phyloP scores from a whole-genome alignment of 2,888 invertebrate species.

The Nowickia ferox region DNA sequence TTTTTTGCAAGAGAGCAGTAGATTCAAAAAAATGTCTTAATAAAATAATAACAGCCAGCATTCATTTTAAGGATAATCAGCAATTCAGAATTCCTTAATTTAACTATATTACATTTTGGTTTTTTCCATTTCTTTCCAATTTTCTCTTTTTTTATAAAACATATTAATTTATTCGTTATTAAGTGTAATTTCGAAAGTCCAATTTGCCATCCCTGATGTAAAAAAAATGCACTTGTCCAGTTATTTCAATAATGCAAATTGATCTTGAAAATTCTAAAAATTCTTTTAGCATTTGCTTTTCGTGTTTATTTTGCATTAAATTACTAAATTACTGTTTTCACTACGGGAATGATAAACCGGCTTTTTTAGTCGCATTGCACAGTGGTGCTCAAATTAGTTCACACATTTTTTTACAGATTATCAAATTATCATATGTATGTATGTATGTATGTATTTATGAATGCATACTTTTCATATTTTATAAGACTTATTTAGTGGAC shows the following conservation, averaged over 20 bases:
- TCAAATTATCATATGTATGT: background rate
- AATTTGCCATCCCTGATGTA: constrained; percentile 15
- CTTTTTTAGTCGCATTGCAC: background rate
- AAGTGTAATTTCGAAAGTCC: background rate
- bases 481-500: no score
- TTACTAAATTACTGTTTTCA: background rate
- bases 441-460: background rate
- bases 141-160: no score
- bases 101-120: no score
- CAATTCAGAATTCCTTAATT: no score
- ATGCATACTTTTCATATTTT: background rate
- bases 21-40: background rate
- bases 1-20: no score
- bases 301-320: background rate
- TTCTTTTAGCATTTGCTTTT: background rate
- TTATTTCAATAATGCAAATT: constrained; percentile 1
- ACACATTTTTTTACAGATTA: background rate
- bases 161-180: no score
- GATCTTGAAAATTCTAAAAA: constrained; percentile 30
- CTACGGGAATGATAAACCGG: background rate
- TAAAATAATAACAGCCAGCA: no score
- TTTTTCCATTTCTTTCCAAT: no score
- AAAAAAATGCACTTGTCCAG: background rate
- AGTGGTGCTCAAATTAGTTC: background rate
- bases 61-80: no score